These are phyloP conservation scores for Drosophila sp. DNA, from an alignment of 1,140 invertebrate species.

Conservation along the genomic window DNA sequence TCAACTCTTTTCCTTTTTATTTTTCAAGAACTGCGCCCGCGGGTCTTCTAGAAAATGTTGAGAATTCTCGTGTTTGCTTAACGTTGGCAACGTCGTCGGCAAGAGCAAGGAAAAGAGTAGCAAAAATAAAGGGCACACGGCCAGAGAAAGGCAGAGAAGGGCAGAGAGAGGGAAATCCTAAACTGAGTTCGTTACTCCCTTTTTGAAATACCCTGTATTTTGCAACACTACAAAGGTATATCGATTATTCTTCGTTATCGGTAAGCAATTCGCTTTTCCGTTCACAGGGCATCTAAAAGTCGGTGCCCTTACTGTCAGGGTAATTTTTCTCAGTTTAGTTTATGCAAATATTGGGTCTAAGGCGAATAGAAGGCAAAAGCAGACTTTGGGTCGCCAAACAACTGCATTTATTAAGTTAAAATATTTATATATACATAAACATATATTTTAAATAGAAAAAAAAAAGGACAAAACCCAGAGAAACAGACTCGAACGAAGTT, in stretches of 20 bases:
- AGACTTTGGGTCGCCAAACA: slow-evolving; percentile 2
- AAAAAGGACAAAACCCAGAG: neutral
- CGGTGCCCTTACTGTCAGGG: neutral
- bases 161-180: neutral
- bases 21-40: slow-evolving; percentile 7
- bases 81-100: neutral
- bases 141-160: neutral
- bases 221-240: neutral
- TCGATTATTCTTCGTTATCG: too few species aligned
- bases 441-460: slow-evolving; percentile 13
- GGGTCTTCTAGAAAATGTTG: slow-evolving; percentile 15
- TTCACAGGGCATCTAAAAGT: neutral
- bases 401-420: slow-evolving; percentile 21
- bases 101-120: neutral
- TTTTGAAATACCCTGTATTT: neutral
- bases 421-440: slow-evolving; percentile 15
- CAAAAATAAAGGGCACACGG: slow-evolving; percentile 13
- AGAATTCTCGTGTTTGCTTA: slow-evolving; percentile 10
- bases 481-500: neutral
- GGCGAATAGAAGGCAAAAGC: neutral
- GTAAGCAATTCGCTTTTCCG: too few species aligned
- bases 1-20: slow-evolving; percentile 4
- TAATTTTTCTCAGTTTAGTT: slow-evolving; percentile 7
- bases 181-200: slow-evolving; percentile 10
- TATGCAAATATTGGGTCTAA: slow-evolving; percentile 18